Conservation (phyloP, 2,888 invertebrate species). For the Dexiosoma caninum region DNA sequence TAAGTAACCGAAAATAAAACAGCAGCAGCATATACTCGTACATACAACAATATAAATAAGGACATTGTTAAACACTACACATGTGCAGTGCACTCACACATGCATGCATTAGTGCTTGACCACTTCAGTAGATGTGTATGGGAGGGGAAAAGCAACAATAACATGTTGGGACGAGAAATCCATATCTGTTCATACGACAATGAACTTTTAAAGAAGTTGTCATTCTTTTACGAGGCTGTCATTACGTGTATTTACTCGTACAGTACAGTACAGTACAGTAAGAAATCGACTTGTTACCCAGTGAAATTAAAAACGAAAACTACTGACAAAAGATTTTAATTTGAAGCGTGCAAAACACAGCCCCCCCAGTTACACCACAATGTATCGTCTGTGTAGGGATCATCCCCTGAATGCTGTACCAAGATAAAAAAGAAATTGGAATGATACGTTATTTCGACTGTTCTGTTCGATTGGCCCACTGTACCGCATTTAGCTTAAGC, state of each 20-base stretch:
- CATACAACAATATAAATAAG: slow-evolving; percentile 43
- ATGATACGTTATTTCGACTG: too few species aligned
- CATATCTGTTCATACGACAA: slow-evolving; percentile 15
- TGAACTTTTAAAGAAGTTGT: slow-evolving; percentile 48
- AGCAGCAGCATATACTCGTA: slow-evolving; percentile 14
- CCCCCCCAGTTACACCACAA: too few species aligned
- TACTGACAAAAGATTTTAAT: too few species aligned
- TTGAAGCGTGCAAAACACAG: too few species aligned
- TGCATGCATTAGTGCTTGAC: neutral
- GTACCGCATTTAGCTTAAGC: neutral
- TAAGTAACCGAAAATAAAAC: slow-evolving; percentile 3
- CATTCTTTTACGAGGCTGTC: slow-evolving; percentile 33
- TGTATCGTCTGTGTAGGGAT: too few species aligned
- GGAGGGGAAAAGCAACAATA: slow-evolving; percentile 5
- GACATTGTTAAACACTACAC: slow-evolving; percentile 28
- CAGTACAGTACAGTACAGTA: neutral
- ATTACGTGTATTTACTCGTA: neutral
- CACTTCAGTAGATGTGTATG: slow-evolving; percentile 1
- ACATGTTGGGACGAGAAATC: slow-evolving; percentile 9
- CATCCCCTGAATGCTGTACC: too few species aligned
- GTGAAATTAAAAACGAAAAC: neutral
- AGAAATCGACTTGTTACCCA: neutral
- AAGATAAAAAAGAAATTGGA: too few species aligned
- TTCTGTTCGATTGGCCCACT: neutral
- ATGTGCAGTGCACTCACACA: neutral